These are phyloP conservation scores for Daphoenositta chrysoptera DNA, from an alignment of 2,113 vertebrate genomes.

Conservation along the genomic window DNA sequence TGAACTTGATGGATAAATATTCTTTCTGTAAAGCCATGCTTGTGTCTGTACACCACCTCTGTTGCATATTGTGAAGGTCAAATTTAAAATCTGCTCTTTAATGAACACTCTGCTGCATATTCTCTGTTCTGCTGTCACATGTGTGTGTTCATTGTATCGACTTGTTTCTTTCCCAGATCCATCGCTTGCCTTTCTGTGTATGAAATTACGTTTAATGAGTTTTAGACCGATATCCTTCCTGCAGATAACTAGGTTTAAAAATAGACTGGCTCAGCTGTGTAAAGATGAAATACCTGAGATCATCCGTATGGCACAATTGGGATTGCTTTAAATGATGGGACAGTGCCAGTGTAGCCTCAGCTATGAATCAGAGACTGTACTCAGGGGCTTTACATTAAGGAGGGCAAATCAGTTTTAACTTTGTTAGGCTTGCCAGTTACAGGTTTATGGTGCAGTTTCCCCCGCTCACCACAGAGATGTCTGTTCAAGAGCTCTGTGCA, in stretches of 20 bases:
- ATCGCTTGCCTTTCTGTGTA: background rate
- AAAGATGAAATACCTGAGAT: background rate
- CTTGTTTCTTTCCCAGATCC: background rate
- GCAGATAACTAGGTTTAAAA: background rate
- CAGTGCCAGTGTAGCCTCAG: background rate
- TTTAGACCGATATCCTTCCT: background rate
- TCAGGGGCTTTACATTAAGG: background rate
- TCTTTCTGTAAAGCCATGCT: background rate
- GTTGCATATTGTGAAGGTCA: background rate
- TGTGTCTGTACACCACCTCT: background rate
- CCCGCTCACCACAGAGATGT: background rate
- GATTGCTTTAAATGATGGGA: background rate
- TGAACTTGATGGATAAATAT: background rate
- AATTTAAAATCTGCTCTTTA: background rate
- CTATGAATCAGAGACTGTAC: background rate
- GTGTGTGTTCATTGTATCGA: fast-evolving
- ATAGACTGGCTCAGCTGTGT: background rate
- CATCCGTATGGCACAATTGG: background rate
- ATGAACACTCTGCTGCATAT: background rate
- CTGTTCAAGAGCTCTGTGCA: background rate
- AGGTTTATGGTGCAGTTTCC: background rate
- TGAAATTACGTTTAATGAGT: background rate
- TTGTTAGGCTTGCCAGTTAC: background rate
- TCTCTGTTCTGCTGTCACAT: background rate
- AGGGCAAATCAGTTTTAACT: background rate